phyloP scores from a whole-genome alignment of 2,113 vertebrate species.

The Actenoides hombroni region DNA sequence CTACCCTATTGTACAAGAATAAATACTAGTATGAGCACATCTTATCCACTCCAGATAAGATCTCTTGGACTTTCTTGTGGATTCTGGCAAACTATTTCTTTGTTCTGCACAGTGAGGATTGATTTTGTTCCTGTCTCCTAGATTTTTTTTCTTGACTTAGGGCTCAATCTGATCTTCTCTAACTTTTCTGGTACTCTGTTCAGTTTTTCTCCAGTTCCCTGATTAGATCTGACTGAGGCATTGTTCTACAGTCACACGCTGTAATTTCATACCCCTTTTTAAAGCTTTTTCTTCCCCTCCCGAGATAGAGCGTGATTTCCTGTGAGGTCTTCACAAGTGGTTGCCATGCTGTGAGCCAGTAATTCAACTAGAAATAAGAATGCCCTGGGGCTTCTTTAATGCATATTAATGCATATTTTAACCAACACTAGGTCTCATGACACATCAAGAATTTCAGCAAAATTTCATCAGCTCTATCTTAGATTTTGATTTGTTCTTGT shows the following conservation, averaged over 20 bases:
- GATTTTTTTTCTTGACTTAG: not conserved
- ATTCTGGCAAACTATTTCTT: not conserved
- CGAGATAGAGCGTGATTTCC: not conserved
- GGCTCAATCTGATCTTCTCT: slow-evolving; percentile 22
- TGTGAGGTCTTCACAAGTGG: slow-evolving; percentile 17
- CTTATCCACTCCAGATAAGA: not conserved
- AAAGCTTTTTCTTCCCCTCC: not conserved
- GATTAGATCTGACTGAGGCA: not conserved
- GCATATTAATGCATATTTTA: slow-evolving; percentile 15
- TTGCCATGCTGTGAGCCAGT: slow-evolving; percentile 11
- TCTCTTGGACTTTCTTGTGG: not conserved
- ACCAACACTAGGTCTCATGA: not conserved
- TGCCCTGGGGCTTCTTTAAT: not conserved
- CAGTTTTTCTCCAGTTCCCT: not conserved
- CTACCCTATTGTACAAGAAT: not conserved
- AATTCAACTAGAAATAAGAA: slow-evolving; percentile 41
- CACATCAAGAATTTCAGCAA: not conserved
- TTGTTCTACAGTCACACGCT: not conserved
- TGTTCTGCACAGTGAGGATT: not conserved
- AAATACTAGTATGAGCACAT: not conserved
- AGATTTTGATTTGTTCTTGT: not conserved
- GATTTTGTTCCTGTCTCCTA: slow-evolving; percentile 29
- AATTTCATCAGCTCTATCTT: not conserved
- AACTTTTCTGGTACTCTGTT: not conserved
- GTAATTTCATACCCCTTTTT: not conserved